Percentiles rank a stretch among this genome's conserved stretches.
Evolutionary conservation across 2,888 invertebrate species (phyloP).

Genomic region (Rhingia rostrata): DNA sequence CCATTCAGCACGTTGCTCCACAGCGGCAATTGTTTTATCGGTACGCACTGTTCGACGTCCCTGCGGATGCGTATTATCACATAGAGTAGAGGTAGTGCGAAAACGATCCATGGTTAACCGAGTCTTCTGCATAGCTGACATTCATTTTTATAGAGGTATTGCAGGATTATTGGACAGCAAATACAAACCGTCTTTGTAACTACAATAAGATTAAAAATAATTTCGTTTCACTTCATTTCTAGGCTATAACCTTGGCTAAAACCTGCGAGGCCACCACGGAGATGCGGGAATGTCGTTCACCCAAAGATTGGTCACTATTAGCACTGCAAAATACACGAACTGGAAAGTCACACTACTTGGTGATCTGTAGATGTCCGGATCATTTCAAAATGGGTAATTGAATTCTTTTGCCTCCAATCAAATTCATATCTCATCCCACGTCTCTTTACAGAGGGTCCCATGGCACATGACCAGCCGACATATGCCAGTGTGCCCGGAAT

Average conservation of each 20-base stretch:
- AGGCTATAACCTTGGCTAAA: slow-evolving; percentile 94
- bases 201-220: background rate
- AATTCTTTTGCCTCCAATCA: background rate
- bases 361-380: slow-evolving; percentile 95
- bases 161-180: no score
- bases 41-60: no score
- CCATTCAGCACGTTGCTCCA: no score
- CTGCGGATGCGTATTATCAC: no score
- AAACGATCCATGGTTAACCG: no score
- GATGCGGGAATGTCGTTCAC: slow-evolving; percentile 93
- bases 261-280: slow-evolving; percentile 96
- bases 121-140: no score
- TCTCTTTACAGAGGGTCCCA: slow-evolving; percentile 90
- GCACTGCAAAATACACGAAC: slow-evolving; percentile 96
- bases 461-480: slow-evolving; percentile 96
- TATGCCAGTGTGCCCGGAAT: slow-evolving; percentile 97
- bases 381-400: slow-evolving; percentile 91
- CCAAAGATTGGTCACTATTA: slow-evolving; percentile 95
- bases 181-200: no score
- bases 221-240: background rate
- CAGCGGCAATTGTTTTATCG: no score
- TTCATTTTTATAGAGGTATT: no score
- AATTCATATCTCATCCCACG: background rate
- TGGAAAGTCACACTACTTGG: slow-evolving; percentile 96
- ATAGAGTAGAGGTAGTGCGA: no score